phyloP scores from a whole-genome alignment of 2,797 vertebrate species.

The Myotis daubentonii region DNA sequence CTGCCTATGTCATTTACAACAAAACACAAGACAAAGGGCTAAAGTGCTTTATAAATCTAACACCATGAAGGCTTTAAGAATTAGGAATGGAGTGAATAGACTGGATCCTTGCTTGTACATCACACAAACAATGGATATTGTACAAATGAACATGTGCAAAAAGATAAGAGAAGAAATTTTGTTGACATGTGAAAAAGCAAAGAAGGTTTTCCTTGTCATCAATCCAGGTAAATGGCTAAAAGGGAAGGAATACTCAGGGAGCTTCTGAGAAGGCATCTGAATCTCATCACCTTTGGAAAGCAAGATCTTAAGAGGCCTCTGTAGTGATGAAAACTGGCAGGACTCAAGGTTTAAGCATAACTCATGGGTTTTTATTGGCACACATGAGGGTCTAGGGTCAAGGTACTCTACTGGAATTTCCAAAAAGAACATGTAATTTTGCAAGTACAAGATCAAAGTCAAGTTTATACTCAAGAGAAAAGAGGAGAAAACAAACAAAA shows the following conservation, averaged over 20 bases:
- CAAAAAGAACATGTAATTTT: background rate
- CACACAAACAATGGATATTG: background rate
- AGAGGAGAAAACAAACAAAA: background rate
- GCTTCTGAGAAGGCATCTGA: background rate
- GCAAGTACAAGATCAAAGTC: background rate
- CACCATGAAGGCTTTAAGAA: background rate
- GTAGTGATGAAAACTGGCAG: background rate
- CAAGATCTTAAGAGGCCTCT: background rate
- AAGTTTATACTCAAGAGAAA: conserved; percentile 24
- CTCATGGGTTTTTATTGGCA: background rate
- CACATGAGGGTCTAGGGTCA: background rate
- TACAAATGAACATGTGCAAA: background rate
- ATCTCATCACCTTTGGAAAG: background rate
- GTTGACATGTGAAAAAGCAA: background rate
- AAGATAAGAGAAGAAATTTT: background rate
- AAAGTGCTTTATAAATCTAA: conserved; percentile 69
- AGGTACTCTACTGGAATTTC: background rate
- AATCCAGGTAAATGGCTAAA: background rate
- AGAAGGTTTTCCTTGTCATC: background rate
- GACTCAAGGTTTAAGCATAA: background rate
- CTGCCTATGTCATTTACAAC: background rate
- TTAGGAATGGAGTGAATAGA: background rate
- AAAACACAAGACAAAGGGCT: conserved; percentile 44
- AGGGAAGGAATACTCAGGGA: background rate
- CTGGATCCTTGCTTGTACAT: background rate